Base-by-base conservation (phyloP, 2,797 vertebrate genomes). In the Geotrypetes seraphini region DNA sequence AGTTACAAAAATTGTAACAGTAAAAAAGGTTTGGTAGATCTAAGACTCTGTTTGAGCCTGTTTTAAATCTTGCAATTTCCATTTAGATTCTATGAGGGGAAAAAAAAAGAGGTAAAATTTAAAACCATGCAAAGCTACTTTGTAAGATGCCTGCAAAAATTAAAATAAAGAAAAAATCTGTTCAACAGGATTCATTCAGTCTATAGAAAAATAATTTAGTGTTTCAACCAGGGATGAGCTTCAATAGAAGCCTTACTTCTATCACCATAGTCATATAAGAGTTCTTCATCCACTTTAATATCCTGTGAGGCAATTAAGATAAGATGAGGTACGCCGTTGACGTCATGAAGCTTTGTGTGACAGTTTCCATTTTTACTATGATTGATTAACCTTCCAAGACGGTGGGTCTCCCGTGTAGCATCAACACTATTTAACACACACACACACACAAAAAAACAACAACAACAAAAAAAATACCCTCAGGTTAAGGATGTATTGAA, bases 301-400 rank as follows among this genome's bases (percentile, higher is more conserved):
- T 96, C 85, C 28, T 78, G 84, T 43, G 89, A 83, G 6, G 94
- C 89, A n/a, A 98, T 76, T 37, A 98, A 56, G 55, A 97, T 91
- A 54, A 98, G 89, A 59, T 92, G 91, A 47, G 95, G 95, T 16
- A 64, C 69, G 3, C 82, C 87, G 1, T 83, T 69, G 0, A 97
- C 79, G 49, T 81, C 71, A 10, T 98, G 92, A 11, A 98, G 83
- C 42, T 85, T 90, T 4, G 92, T 96, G 23, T 93, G 91, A 60
- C 91, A 95, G 62, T 97, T 98, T 25, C 92, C 92, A 12, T 51
- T 83, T 54, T 97, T 96, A 62, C 95, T 96, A 79, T 98, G 95
- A 55, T 97, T 98, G 35, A 97, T 81, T 22, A 97, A 77, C 23
- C 95, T 69, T 2, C 95, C 95, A 7, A 92, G 73, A 5, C 90